Conservation (phyloP, 2,113 vertebrate genomes). For the Sturnira hondurensis region DNA sequence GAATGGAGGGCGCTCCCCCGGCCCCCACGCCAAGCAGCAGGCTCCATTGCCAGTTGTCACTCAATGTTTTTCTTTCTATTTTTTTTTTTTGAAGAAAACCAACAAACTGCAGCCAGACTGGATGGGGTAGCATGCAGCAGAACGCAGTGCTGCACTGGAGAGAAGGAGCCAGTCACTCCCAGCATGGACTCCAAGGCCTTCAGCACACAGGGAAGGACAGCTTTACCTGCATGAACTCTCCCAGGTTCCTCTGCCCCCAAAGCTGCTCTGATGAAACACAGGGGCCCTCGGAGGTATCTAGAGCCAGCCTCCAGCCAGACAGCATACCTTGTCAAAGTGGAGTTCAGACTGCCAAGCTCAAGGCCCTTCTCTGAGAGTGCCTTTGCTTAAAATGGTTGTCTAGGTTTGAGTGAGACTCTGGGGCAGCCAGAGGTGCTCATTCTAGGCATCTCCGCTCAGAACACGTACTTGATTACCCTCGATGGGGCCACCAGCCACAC, state of each 20-base stretch:
- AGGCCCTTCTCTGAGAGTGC: background rate
- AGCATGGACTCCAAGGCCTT: slow-evolving; percentile 13
- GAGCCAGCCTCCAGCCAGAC: slow-evolving; percentile 20
- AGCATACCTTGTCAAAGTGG: background rate
- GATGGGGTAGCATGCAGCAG: background rate
- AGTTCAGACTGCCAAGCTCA: slow-evolving; percentile 31
- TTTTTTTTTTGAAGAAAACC: background rate
- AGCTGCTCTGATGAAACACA: background rate
- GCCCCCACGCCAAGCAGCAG: background rate
- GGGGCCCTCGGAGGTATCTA: slow-evolving; percentile 21
- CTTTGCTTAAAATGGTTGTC: background rate
- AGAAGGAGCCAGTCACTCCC: slow-evolving; percentile 54
- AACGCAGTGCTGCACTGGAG: background rate
- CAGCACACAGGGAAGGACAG: background rate
- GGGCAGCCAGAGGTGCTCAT: background rate
- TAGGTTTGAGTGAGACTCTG: background rate
- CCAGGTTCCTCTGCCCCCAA: slow-evolving; percentile 23
- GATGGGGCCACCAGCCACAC: background rate
- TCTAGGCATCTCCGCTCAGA: background rate
- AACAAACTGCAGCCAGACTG: slow-evolving; percentile 4
- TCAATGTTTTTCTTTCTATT: background rate
- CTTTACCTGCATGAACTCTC: background rate
- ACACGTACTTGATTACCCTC: background rate
- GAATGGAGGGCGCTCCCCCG: background rate
- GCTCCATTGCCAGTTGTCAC: background rate